Evolutionary conservation across 1,140 invertebrate genomes (phyloP), one percentile per base, ranked within the genome.

Genomic region (Cotesia chilonis): DNA sequence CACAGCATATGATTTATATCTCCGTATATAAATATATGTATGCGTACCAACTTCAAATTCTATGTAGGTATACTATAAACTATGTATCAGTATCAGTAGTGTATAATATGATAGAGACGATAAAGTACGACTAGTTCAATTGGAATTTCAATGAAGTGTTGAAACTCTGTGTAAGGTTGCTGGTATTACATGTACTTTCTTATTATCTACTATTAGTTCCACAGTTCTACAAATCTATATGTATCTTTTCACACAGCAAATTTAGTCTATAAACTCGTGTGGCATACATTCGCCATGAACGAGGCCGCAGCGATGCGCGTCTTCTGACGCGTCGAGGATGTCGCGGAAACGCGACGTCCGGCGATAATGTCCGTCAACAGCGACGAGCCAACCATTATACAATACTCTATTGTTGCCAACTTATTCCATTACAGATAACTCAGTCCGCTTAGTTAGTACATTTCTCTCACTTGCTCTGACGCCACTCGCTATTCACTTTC

Each of bases 351-450:
- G 81, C 81, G 83, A 84, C 83, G 84, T 86, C 84, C 82, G 83
- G 79, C 79, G 85, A 87, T 87, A 87, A 83, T 86, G 85, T 87
- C 85, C 85, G 83, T 87, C 85, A 87, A 82, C 85, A 79, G 79
- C 76, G 69, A 80, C 81, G 82, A 79, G 83, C 79, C 74, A 80
- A 83, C 79, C 81, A 80, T 84, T 75, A 79, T 81, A 76, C 85
- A 87, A 87, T 85, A 78, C 81, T 74, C 83, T 76, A 86, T 87
- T 87, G 85, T 87, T 87, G 81, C 84, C 84, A 87, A 86, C 85
- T 87, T 87, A 87, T 87, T 87, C 85, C 84, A 87, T 87, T 87
- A 87, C 84, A 86, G 85, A 87, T 87, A 87, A 87, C 82, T 84
- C 81, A 70, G 74, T n/a, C 72, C 74, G 79, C 75, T 83, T 79